Evolutionary conservation across 2,888 invertebrate species (phyloP).

Genomic region (Theretra japonica): DNA sequence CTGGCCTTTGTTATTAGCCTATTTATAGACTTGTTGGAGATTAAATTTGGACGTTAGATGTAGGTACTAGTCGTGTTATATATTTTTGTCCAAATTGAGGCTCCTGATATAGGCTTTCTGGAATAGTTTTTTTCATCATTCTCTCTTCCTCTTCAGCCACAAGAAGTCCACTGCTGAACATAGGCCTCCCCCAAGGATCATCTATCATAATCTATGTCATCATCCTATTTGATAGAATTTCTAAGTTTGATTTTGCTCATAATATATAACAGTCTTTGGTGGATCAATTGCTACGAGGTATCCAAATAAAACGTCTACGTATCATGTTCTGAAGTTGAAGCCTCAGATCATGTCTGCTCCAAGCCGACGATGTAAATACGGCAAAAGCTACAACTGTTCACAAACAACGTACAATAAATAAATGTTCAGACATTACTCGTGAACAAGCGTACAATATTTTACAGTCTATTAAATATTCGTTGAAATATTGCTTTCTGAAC

Average conservation of each 20-base stretch:
- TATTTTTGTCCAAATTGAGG: not conserved
- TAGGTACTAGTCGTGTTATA: not conserved
- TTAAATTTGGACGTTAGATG: not conserved
- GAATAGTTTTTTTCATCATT: too few relatives aligned
- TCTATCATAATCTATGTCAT: too few relatives aligned
- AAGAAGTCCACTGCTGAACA: too few relatives aligned
- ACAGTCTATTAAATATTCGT: slow-evolving; percentile 23
- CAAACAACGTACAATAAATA: slow-evolving; percentile 3
- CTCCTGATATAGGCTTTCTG: too few relatives aligned
- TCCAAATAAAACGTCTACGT: not conserved
- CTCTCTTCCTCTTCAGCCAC: too few relatives aligned
- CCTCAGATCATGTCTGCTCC: not conserved
- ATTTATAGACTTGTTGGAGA: slow-evolving; percentile 1
- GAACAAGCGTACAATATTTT: slow-evolving; percentile 9
- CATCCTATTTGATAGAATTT: too few relatives aligned
- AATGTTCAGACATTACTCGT: not conserved
- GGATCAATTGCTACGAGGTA: too few relatives aligned
- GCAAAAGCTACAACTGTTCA: not conserved
- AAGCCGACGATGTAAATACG: not conserved
- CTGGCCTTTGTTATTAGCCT: slow-evolving; percentile 13
- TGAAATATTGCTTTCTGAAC: slow-evolving; percentile 8
- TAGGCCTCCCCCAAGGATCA: too few relatives aligned
- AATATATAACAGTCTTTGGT: too few relatives aligned
- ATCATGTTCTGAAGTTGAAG: not conserved
- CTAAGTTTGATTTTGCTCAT: too few relatives aligned